These are phyloP conservation scores for Philaenus spumarius DNA, from an alignment of 1,140 invertebrate genomes.

Conservation along the genomic window DNA sequence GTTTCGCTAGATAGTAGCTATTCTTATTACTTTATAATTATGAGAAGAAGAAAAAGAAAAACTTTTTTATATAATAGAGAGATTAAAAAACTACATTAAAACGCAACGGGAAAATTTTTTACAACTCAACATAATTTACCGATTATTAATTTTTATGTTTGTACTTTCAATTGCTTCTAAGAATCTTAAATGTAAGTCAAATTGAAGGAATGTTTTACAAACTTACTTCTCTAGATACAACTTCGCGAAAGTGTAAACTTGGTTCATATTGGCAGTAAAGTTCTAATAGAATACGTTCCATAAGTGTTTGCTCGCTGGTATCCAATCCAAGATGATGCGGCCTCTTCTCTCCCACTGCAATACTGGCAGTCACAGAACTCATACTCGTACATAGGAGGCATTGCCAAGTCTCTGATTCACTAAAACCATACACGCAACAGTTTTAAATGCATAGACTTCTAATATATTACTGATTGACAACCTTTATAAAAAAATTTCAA, in stretches of 20 bases:
- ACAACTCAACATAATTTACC: too few species aligned
- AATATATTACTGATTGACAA: neutral
- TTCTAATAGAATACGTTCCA: conserved; percentile 78
- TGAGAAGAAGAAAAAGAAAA: too few species aligned
- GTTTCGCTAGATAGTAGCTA: too few species aligned
- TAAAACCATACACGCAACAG: conserved; percentile 45
- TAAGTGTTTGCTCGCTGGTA: conserved; percentile 56
- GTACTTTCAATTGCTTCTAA: too few species aligned
- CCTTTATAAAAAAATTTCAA: neutral
- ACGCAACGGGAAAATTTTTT: too few species aligned
- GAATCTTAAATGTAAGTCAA: too few species aligned
- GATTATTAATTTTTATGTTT: too few species aligned
- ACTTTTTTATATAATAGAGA: too few species aligned
- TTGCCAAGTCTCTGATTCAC: conserved; percentile 83
- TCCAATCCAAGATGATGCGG: conserved; percentile 20
- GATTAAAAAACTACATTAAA: too few species aligned
- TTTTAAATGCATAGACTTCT: too few species aligned
- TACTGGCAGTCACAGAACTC: conserved; percentile 23
- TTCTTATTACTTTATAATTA: too few species aligned
- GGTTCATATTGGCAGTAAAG: conserved; percentile 84
- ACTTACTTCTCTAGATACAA: conserved; percentile 65
- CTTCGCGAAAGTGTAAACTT: conserved; percentile 78
- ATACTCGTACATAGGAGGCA: conserved; percentile 82
- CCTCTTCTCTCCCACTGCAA: conserved; percentile 45
- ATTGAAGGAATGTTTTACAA: conserved; percentile 14